Conservation (phyloP, 2,113 vertebrate genomes). For the Pygoscelis adeliae region DNA sequence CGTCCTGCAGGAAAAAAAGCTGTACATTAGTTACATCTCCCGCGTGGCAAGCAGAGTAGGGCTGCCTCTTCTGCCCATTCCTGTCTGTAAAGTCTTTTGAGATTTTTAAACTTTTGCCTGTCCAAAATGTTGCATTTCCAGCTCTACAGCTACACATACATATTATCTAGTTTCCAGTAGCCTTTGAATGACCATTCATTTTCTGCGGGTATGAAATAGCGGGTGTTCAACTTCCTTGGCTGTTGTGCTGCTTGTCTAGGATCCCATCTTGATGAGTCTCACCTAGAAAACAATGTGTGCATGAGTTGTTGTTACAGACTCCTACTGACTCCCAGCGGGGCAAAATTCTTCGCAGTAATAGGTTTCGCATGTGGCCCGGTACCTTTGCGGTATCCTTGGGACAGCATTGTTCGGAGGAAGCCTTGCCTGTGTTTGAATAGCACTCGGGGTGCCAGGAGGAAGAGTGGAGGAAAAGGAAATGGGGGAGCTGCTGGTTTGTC, state of each 20-base stretch:
- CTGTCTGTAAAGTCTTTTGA: neutral
- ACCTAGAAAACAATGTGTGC: conserved; percentile 69
- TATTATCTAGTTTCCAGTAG: neutral
- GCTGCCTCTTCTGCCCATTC: neutral
- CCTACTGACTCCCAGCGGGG: conserved; percentile 76
- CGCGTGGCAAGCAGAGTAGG: accelerated
- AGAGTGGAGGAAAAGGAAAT: conserved; percentile 80
- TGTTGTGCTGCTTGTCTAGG: conserved; percentile 1
- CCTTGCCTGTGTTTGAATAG: conserved; percentile 78
- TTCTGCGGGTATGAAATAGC: neutral
- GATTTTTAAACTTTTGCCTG: neutral
- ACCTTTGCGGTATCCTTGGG: conserved; percentile 71
- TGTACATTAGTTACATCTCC: accelerated
- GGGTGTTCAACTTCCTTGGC: conserved; percentile 19
- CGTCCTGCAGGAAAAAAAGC: accelerated
- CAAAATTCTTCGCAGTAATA: conserved; percentile 79
- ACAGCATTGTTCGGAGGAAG: conserved; percentile 84
- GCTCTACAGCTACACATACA: accelerated
- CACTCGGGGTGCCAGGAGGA: conserved; percentile 80
- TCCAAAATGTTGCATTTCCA: neutral
- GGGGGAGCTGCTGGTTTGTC: conserved; percentile 76
- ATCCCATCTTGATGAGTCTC: conserved; percentile 62
- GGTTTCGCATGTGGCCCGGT: conserved; percentile 83
- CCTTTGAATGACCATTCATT: neutral
- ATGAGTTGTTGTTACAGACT: conserved; percentile 49